Base-by-base conservation (phyloP, 2,888 invertebrate genomes). In the Pteria penguin region DNA sequence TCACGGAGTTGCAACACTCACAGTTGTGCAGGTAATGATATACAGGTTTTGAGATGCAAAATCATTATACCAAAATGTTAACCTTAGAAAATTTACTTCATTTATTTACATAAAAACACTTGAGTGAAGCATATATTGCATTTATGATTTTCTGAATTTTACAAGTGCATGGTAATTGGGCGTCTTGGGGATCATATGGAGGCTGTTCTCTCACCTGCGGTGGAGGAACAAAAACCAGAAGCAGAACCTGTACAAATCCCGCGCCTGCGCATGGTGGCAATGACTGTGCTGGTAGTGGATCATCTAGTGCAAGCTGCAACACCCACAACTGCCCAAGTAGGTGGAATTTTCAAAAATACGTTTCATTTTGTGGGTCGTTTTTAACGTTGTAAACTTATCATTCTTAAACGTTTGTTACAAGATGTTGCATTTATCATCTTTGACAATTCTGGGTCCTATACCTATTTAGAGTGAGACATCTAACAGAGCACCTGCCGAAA, bases 301-400 rank as follows among this genome's bases (percentile, higher is more conserved):
- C 55, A 2, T 29, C 22, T 14, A 27, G 60, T 4, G 29, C 55
- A 1, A 32, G 52, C 24, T 71, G 71, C 24, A 71, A 63, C 62
- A 63, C 63, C 4, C 62, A 71, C n/a, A 24, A 29, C 22, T 71
- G 71, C 52, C 61, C 71, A 26, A 58, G 69, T 69, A 69, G 22
- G 69, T 26, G 14, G 33, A 32, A 26, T 3, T 8, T 57, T 57
- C 57, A n/a, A n/a, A n/a, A n/a, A n/a, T n/a, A n/a, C n/a, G n/a
- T n/a, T n/a, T n/a, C n/a, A n/a, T n/a, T n/a, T n/a, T n/a, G n/a
- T n/a, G n/a, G n/a, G n/a, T n/a, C n/a, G n/a, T n/a, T n/a, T n/a
- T n/a, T n/a, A n/a, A n/a, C n/a, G n/a, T n/a, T n/a, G n/a, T n/a
- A n/a, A n/a, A n/a, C n/a, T 45, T 11, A 8, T 45, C 8, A 8